Conservation (phyloP, 1,140 invertebrate species). For the Hesperophylax magnus region DNA sequence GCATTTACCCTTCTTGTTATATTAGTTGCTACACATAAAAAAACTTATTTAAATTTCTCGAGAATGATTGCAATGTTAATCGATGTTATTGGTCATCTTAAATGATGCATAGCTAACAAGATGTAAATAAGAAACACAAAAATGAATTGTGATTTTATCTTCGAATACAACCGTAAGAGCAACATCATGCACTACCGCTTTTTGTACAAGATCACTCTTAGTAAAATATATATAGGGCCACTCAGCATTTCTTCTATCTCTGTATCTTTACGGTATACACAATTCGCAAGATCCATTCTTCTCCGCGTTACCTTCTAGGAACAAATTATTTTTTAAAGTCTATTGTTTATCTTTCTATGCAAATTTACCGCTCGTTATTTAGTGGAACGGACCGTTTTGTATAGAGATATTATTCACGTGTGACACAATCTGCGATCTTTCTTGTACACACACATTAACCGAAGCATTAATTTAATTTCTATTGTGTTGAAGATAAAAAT, state of each 20-base stretch:
- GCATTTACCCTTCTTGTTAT: no score
- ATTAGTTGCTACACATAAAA: no score
- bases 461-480: slow-evolving; percentile 3
- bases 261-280: neutral
- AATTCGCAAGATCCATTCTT: slow-evolving; percentile 25
- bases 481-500: slow-evolving; percentile 9
- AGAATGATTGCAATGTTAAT: no score
- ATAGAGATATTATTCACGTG: slow-evolving; percentile 20
- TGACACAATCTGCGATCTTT: slow-evolving; percentile 24
- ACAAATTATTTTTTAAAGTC: slow-evolving; percentile 42
- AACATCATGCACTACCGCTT: neutral
- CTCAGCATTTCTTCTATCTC: neutral
- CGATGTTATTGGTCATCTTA: no score
- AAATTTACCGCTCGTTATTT: slow-evolving; percentile 28
- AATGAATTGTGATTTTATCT: neutral
- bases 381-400: slow-evolving; percentile 35
- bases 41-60: no score
- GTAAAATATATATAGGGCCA: neutral
- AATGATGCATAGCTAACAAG: no score
- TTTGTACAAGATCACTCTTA: neutral
- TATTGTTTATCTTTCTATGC: slow-evolving; percentile 43
- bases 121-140: neutral
- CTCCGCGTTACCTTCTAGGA: neutral
- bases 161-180: neutral
- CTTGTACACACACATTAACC: slow-evolving; percentile 20